A percentile compares a stretch with the other conserved stretches of the same genome.
Conservation (phyloP, 2,888 invertebrate genomes). For the Synergus laeviventris region DNA sequence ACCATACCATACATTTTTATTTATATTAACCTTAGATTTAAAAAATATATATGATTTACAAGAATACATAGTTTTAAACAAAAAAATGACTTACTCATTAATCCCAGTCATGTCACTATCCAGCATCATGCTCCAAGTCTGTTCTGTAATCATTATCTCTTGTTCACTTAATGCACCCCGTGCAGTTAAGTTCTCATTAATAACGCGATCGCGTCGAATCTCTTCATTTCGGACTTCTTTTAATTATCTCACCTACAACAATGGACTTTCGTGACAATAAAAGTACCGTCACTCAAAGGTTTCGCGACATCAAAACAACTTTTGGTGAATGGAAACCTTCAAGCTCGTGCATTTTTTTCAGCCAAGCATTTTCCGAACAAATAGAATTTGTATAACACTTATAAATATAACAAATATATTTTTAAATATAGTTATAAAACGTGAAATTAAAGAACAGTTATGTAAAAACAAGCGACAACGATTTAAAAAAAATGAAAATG, state of each 20-base stretch:
- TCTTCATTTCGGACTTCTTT: slow-evolving; percentile 38
- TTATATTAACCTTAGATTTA: too few species aligned
- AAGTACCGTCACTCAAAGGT: background rate
- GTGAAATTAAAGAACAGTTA: background rate
- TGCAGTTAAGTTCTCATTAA: slow-evolving; percentile 64
- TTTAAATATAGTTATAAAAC: background rate
- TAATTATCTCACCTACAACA: slow-evolving; percentile 34
- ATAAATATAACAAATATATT: background rate
- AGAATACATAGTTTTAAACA: background rate
- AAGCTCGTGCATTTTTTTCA: slow-evolving; percentile 29
- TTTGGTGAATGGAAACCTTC: slow-evolving; percentile 21
- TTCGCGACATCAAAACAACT: slow-evolving; percentile 23
- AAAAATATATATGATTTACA: too few species aligned
- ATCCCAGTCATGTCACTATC: slow-evolving; percentile 73
- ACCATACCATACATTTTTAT: background rate
- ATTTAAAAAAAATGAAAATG: background rate
- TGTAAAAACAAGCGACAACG: background rate
- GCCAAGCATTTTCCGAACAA: slow-evolving; percentile 2
- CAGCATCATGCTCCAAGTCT: slow-evolving; percentile 76
- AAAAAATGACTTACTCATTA: slow-evolving; percentile 70
- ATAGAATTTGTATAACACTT: slow-evolving; percentile 23
- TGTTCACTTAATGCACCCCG: slow-evolving; percentile 65
- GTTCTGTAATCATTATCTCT: slow-evolving; percentile 76
- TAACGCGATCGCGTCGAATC: slow-evolving; percentile 55
- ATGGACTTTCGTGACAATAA: slow-evolving; percentile 38